Evolutionary conservation across 30 jellyfish, hydroid and myxozoan genomes (phyloP).

Genomic region (Catostylus mosaicus): DNA sequence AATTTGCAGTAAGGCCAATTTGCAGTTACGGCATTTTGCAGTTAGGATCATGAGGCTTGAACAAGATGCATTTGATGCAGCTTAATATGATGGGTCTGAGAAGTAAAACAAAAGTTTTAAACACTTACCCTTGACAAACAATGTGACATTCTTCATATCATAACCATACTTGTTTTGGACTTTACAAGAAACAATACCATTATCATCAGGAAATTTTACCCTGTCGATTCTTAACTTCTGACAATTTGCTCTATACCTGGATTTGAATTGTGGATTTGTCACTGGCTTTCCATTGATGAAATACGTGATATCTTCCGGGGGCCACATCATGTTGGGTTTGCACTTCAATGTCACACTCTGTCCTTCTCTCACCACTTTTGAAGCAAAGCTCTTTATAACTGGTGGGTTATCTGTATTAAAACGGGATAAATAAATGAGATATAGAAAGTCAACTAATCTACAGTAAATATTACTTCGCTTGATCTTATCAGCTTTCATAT

Average conservation of each 20-base stretch:
- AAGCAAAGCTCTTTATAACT: constrained; percentile 8
- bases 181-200: constrained; percentile 64
- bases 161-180: constrained; percentile 72
- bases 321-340: constrained; percentile 19
- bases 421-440: background rate
- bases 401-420: constrained; percentile 24
- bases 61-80: too few relatives aligned
- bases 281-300: constrained; percentile 55
- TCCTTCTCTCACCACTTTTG: constrained; percentile 35
- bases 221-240: constrained; percentile 47
- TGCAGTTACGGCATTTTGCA: too few relatives aligned
- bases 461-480: background rate
- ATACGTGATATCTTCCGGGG: constrained; percentile 38
- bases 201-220: constrained; percentile 74
- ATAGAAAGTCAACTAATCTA: background rate
- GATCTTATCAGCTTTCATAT: too few relatives aligned
- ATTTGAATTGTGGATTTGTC: background rate
- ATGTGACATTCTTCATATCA: constrained; percentile 57
- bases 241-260: constrained; percentile 24
- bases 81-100: background rate
- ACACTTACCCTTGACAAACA: constrained; percentile 63
- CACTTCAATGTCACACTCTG: constrained; percentile 26
- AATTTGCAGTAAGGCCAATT: too few relatives aligned
- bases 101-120: too few relatives aligned
- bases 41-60: too few relatives aligned